Conservation (phyloP, 2,113 vertebrate species). For the Alosa alosa region DNA sequence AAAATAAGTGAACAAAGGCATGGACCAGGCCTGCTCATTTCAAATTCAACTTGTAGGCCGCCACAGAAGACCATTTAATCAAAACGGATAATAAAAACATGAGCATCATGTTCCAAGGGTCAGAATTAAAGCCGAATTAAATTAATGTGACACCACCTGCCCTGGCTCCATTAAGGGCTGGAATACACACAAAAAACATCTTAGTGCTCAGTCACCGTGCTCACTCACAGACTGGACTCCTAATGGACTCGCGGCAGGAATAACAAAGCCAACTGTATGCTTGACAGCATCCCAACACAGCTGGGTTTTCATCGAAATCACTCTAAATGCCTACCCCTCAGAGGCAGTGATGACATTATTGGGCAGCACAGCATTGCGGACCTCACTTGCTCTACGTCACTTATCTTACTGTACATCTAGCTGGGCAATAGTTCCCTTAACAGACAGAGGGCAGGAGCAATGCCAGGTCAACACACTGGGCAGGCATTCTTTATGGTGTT, state of each 20-base stretch:
- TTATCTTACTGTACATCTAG: too few relatives aligned
- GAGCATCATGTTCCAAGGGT: background rate
- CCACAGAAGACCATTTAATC: background rate
- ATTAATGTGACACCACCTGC: constrained; percentile 38
- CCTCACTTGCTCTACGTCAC: too few relatives aligned
- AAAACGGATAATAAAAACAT: background rate
- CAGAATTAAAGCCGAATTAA: constrained; percentile 31
- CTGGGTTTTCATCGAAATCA: too few relatives aligned
- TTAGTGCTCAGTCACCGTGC: too few relatives aligned
- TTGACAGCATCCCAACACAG: background rate
- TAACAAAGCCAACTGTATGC: constrained; percentile 6
- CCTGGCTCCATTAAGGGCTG: constrained; percentile 19
- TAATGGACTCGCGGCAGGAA: background rate
- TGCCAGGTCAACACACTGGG: background rate
- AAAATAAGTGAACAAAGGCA: too few relatives aligned
- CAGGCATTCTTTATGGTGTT: background rate
- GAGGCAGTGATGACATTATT: background rate
- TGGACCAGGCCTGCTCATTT: too few relatives aligned
- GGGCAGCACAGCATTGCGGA: background rate
- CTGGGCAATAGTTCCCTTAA: too few relatives aligned
- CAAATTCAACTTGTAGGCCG: background rate
- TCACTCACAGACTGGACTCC: background rate
- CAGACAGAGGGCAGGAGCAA: background rate
- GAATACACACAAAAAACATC: background rate
- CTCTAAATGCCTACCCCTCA: too few relatives aligned